These are phyloP conservation scores for Dioctria linearis DNA, from an alignment of 2,888 invertebrate species.

Conservation along the genomic window DNA sequence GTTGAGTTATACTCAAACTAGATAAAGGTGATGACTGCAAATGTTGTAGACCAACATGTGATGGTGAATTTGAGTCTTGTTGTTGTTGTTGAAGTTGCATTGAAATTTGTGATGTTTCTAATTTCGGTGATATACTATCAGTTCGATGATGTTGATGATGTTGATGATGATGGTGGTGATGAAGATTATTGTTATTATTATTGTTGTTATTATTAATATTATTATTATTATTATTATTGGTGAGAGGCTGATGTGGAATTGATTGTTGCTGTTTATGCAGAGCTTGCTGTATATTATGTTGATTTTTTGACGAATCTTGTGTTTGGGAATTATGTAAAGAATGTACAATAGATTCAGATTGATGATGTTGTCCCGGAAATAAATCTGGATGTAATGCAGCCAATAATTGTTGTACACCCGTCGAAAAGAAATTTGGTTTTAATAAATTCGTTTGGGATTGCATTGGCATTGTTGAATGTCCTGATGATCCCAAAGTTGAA, in stretches of 20 bases:
- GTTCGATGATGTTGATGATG: constrained; percentile 57
- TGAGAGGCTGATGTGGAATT: constrained; percentile 62
- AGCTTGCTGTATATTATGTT: constrained; percentile 64
- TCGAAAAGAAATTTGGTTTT: constrained; percentile 83
- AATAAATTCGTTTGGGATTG: constrained; percentile 81
- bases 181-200: constrained; percentile 65
- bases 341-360: constrained; percentile 52
- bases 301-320: constrained; percentile 60
- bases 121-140: constrained; percentile 59
- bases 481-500: constrained; percentile 72
- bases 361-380: constrained; percentile 64
- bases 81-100: constrained; percentile 55
- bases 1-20: constrained; percentile 58
- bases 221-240: constrained; percentile 60
- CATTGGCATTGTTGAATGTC: constrained; percentile 77
- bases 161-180: constrained; percentile 63
- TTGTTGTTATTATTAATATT: no score
- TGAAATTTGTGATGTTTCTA: constrained; percentile 54
- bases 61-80: constrained; percentile 63
- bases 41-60: constrained; percentile 47
- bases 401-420: constrained; percentile 82
- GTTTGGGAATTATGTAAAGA: constrained; percentile 66
- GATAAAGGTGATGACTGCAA: constrained; percentile 38
- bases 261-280: constrained; percentile 69
- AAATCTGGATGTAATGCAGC: constrained; percentile 83